phyloP scores from a whole-genome alignment of 2,888 invertebrate genomes.

The Colostygia pectinataria region DNA sequence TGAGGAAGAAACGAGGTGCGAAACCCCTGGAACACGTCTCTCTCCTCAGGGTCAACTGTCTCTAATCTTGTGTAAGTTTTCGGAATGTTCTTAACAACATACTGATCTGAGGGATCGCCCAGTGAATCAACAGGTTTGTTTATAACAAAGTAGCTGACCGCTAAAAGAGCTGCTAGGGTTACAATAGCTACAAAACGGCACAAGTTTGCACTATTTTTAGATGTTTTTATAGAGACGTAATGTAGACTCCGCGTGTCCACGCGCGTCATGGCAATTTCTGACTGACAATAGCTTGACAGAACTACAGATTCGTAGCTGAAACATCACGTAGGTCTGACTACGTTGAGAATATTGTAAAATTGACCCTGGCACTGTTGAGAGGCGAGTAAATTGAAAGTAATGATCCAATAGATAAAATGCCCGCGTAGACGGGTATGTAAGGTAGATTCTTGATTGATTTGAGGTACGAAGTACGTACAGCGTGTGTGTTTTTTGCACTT shows the following conservation, averaged over 20 bases:
- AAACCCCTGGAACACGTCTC: slow-evolving; percentile 84
- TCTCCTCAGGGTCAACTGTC: slow-evolving; percentile 77
- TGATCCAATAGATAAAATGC: slow-evolving; percentile 22
- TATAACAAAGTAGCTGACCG: slow-evolving; percentile 53
- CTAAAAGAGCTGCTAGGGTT: slow-evolving; percentile 42
- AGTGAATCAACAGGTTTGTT: slow-evolving; percentile 51
- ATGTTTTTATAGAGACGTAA: slow-evolving; percentile 56
- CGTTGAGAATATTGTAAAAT: slow-evolving; percentile 54
- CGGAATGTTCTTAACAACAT: slow-evolving; percentile 62
- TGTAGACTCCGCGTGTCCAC: slow-evolving; percentile 56
- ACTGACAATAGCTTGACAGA: slow-evolving; percentile 53
- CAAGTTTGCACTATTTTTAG: slow-evolving; percentile 56
- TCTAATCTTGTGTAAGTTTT: slow-evolving; percentile 64
- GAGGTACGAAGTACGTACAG: too few species aligned
- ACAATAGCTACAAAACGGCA: slow-evolving; percentile 53
- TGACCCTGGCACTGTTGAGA: slow-evolving; percentile 55
- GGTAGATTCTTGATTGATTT: too few species aligned
- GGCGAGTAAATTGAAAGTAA: slow-evolving; percentile 43
- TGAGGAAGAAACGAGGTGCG: slow-evolving; percentile 85
- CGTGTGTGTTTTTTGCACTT: too few species aligned
- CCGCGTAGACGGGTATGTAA: neutral
- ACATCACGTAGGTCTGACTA: slow-evolving; percentile 48
- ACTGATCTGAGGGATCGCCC: slow-evolving; percentile 66
- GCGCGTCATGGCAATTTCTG: slow-evolving; percentile 71
- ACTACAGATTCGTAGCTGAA: slow-evolving; percentile 58